Percentiles rank a stretch among this genome's conserved stretches.
phyloP scores from a whole-genome alignment of 2,888 invertebrate species.

The Nasonia oneida region DNA sequence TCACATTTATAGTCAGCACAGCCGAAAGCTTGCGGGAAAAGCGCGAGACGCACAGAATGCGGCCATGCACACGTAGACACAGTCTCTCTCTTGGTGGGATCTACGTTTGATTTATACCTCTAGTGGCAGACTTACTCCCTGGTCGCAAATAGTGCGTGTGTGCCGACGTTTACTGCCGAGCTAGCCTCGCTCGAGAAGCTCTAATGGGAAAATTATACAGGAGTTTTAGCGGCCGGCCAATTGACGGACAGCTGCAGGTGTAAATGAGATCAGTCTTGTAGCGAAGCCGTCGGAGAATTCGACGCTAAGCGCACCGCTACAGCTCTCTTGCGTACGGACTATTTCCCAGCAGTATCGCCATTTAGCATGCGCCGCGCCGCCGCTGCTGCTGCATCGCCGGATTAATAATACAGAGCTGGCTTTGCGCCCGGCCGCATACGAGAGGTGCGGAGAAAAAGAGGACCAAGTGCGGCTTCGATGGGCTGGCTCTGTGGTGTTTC shows the following conservation, averaged over 20 bases:
- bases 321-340: neutral
- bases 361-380: neutral
- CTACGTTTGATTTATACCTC: constrained; percentile 52
- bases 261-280: constrained; percentile 39
- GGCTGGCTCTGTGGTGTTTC: constrained; percentile 17
- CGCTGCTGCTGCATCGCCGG: neutral
- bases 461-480: no score
- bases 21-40: constrained; percentile 4
- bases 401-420: constrained; percentile 44
- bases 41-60: constrained; percentile 33
- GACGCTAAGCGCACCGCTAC: neutral
- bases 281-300: constrained; percentile 12
- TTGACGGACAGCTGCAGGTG: constrained; percentile 54
- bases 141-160: constrained; percentile 44
- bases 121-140: neutral
- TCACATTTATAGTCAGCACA: neutral
- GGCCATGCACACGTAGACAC: constrained; percentile 29
- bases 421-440: neutral
- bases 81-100: constrained; percentile 10
- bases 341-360: constrained; percentile 29
- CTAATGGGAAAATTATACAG: constrained; percentile 59
- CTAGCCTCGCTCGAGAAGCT: neutral
- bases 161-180: constrained; percentile 34
- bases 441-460: neutral
- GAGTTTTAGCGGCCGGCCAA: constrained; percentile 19